These are phyloP conservation scores for Oedothorax gibbosus DNA, from an alignment of 1,140 invertebrate species.

Conservation along the genomic window DNA sequence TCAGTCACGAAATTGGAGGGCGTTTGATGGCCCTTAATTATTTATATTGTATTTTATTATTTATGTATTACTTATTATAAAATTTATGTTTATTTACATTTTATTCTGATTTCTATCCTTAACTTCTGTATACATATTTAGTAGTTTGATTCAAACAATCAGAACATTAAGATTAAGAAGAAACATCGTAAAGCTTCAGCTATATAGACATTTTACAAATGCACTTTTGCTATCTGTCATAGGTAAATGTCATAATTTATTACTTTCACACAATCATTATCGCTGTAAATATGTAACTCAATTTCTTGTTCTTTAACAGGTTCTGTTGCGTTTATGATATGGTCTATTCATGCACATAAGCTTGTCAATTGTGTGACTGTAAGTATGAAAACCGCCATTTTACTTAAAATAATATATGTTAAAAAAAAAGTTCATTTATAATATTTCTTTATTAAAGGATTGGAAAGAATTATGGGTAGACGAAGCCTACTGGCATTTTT, in stretches of 20 bases:
- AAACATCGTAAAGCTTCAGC: constrained; percentile 87
- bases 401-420: not conserved
- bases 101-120: not conserved
- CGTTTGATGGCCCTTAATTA: no score
- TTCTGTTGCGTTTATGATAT: constrained; percentile 91
- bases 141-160: constrained; percentile 87
- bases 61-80: not conserved
- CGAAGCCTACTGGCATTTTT: constrained; percentile 93
- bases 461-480: constrained; percentile 94
- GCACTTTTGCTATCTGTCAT: constrained; percentile 90
- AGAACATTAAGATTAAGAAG: constrained; percentile 84
- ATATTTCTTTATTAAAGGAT: constrained; percentile 72
- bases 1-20: no score
- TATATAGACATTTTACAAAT: constrained; percentile 94
- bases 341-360: constrained; percentile 85
- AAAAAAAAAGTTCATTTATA: not conserved
- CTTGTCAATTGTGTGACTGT: constrained; percentile 78
- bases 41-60: not conserved
- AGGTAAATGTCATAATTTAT: constrained; percentile 66
- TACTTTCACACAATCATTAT: constrained; percentile 14
- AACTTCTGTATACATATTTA: constrained; percentile 70
- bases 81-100: not conserved
- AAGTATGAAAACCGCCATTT: constrained; percentile 67
- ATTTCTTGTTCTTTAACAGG: constrained; percentile 68
- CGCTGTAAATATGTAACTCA: constrained; percentile 2